Evolutionary conservation across 2,113 vertebrate genomes (phyloP).

Genomic region (Trogon surrucura): DNA sequence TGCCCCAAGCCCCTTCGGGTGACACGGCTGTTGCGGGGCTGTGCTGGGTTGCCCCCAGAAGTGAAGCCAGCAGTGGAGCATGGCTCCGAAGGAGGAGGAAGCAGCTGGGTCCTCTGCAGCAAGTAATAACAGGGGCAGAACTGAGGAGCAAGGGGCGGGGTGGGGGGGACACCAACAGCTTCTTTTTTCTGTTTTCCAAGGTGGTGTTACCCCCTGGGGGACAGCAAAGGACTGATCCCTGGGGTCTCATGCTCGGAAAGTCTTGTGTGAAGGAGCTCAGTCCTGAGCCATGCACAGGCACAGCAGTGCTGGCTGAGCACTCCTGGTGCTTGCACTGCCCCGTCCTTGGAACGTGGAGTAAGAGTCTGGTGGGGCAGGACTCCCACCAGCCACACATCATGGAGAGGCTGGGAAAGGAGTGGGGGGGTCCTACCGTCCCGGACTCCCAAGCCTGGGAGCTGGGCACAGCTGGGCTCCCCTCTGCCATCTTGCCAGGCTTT

Average conservation of each 20-base stretch:
- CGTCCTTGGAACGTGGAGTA: rapidly evolving
- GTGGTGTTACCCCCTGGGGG: neutral
- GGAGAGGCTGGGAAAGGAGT: neutral
- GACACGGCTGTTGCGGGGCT: neutral
- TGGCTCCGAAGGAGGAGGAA: neutral
- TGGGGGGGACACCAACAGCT: rapidly evolving
- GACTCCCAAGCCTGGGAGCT: neutral
- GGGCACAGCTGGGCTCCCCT: neutral
- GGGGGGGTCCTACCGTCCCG: rapidly evolving
- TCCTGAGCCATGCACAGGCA: neutral
- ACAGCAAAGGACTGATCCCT: neutral
- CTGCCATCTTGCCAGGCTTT: neutral
- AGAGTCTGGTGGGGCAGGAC: neutral
- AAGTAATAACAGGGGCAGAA: rapidly evolving
- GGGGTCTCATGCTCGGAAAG: neutral
- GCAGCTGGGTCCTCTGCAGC: neutral
- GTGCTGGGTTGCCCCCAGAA: neutral
- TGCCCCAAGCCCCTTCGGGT: neutral
- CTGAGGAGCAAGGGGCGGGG: neutral
- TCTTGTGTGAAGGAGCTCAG: rapidly evolving
- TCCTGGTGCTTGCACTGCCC: neutral
- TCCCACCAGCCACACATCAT: neutral
- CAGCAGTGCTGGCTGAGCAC: rapidly evolving
- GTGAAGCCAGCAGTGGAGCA: rapidly evolving
- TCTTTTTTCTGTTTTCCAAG: neutral